Conservation (phyloP, 2,113 vertebrate genomes). For the Oxyura jamaicensis region DNA sequence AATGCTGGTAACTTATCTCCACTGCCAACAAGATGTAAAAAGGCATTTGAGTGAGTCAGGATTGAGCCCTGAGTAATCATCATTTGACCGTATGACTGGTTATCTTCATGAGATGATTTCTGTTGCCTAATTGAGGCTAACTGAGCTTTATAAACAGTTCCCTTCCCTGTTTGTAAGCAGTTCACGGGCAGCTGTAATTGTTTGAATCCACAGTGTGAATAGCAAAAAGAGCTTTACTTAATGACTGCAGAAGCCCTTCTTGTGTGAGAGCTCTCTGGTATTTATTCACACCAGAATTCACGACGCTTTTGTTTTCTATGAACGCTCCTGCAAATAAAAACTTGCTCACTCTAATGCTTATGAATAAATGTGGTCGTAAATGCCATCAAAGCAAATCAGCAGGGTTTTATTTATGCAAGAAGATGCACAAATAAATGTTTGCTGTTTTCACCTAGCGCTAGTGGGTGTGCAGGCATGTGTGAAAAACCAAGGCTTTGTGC, state of each 20-base stretch:
- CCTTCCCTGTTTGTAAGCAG: slow-evolving; percentile 55
- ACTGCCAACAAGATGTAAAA: neutral
- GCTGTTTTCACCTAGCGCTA: slow-evolving; percentile 42
- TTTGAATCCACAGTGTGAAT: slow-evolving; percentile 27
- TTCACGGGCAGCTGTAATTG: slow-evolving; percentile 64
- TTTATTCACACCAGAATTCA: slow-evolving; percentile 68
- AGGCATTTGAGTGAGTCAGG: neutral
- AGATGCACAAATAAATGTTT: slow-evolving; percentile 65
- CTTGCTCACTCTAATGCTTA: slow-evolving; percentile 68
- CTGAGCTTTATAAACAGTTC: slow-evolving; percentile 30
- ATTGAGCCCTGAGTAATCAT: neutral
- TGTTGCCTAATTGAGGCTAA: slow-evolving; percentile 40
- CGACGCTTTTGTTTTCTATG: slow-evolving; percentile 51
- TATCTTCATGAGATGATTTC: neutral
- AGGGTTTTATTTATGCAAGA: slow-evolving; percentile 66
- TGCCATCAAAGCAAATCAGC: slow-evolving; percentile 69
- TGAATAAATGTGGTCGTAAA: slow-evolving; percentile 64
- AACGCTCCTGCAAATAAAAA: slow-evolving; percentile 67
- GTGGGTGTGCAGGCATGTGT: neutral
- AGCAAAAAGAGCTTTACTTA: slow-evolving; percentile 65
- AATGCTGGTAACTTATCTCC: neutral
- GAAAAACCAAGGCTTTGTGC: slow-evolving; percentile 5
- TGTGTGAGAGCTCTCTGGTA: slow-evolving; percentile 47
- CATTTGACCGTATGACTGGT: neutral
- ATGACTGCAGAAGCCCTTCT: slow-evolving; percentile 49